Conservation (phyloP, 2,113 vertebrate genomes). For the Tragelaphus buxtoni region DNA sequence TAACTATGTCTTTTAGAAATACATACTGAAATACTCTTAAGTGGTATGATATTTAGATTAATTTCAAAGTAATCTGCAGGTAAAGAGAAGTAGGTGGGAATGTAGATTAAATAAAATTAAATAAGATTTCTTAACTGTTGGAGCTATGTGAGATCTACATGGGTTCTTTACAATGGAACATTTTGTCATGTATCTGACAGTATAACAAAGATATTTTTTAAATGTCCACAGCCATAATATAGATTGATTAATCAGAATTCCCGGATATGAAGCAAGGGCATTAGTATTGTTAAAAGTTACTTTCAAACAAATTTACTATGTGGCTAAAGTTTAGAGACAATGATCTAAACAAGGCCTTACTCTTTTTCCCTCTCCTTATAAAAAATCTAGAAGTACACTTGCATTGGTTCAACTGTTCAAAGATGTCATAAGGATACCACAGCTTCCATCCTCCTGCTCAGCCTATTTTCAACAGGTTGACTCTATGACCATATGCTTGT, state of each 20-base stretch:
- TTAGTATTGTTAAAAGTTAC: constrained; percentile 24
- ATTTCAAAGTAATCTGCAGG: background rate
- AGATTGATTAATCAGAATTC: constrained; percentile 13
- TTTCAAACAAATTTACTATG: constrained; percentile 7
- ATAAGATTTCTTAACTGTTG: background rate
- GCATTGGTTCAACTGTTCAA: background rate
- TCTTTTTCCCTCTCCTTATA: background rate
- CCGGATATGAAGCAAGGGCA: background rate
- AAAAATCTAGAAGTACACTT: background rate
- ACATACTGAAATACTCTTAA: constrained; percentile 1
- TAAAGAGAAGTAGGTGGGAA: background rate
- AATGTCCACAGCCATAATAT: background rate
- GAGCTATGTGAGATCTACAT: background rate
- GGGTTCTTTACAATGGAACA: background rate
- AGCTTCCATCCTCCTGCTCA: background rate
- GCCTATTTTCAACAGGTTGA: background rate
- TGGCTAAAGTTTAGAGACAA: background rate
- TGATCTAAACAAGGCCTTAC: background rate
- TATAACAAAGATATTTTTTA: background rate
- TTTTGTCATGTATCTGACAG: background rate
- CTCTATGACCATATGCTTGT: background rate
- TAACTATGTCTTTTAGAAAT: background rate
- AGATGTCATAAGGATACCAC: background rate
- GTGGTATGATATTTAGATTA: constrained; percentile 20
- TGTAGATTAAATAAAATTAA: background rate